Base-by-base conservation (phyloP, 2,888 invertebrate genomes). In the Eristalis tenax region DNA sequence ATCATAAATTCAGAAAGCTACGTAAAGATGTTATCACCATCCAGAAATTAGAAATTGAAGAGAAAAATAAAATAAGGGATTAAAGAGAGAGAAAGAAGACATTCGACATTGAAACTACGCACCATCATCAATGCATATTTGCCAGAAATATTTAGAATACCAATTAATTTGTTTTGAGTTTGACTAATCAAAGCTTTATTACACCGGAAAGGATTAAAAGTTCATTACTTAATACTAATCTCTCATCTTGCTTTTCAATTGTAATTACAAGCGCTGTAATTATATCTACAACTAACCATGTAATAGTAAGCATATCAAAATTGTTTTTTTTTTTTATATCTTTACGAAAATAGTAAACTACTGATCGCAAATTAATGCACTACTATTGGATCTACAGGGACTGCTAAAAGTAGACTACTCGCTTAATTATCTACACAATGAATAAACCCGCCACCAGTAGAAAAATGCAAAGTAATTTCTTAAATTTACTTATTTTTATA, bases 181-280 rank as follows among this genome's bases (percentile, higher is more conserved):
- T 38, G 59, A 65, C 75, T 57, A 75, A 81, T 63, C 38, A 15
- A 76, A 87, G 87, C 83, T 83, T 68, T 83, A 83, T 73, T 83
- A 87, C 90, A 91, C 90, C 90, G 90, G 90, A 90, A 90, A 86
- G 90, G 90, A 90, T 90, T 90, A 90, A 89, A 88, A 89, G 88
- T 89, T 89, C 89, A 89, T 15, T 11, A 56, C 38, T 86, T 56
- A 64, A 63, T 10, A 10, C 13, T 64, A 70, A 26, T 59, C 57
- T 63, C 28, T 43, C 38, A n/a, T 70, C 13, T 26, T 26, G 59
- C 15, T 59, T 26, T 26, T 23, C 26, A 28, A 35, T 56, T 35
- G 23, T 71, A 73, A 87, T 75, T 83, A 68, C 71, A 80, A 76
- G 71, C 83, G 71, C 71, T 83, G 75, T 32, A 78, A 64, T 18